Evolutionary conservation across 2,888 invertebrate genomes (phyloP), one percentile per base, ranked within the genome.

Genomic region (Drosophila nigricruria): DNA sequence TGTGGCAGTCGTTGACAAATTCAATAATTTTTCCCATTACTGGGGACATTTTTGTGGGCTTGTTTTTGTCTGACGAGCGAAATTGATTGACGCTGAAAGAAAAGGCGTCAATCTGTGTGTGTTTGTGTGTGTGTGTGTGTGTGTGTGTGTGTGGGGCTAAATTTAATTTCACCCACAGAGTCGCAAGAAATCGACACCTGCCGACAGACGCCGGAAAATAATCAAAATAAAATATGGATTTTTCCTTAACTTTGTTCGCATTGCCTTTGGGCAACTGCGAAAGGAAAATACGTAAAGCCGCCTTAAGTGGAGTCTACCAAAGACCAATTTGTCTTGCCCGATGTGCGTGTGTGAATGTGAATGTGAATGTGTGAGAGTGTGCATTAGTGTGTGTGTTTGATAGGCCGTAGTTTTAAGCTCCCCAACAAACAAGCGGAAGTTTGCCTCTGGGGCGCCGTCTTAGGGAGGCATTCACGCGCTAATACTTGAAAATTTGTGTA

Each of bases 1-100:
- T 76, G 80, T 63, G 82, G 79, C 82, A 78, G 79, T 84, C 89
- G 89, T 90, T 91, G 90, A 91, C 90, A 91, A 91, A 91, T 91
- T 91, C 89, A 91, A 91, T 91, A 89, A 91, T 91, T 91, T 91
- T 91, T 89, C 88, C 91, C 88, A 91, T 89, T 91, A 90, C 84
- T 79, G 77, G 67, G 64, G 67, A 61, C 70, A 79, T 70, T 84
- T 73, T 42, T 68, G 73, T 81, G 81, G 85, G 77, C 83, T 82
- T 86, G 83, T 86, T 82, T 86, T 82, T 86, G 81, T 86, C 83
- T 77, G 86, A 77, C 81, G 70, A 70, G 67, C 69, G 70, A 82
- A 84, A 85, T 84, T 85, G 83, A 84, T 84, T 84, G 83, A 88
- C 88, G 82, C 69, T 81, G 81, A 82, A 70, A 68, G 70, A 70